These are phyloP conservation scores for Caenorhabditis brenneri DNA, from an alignment of 1,140 invertebrate genomes.

Conservation along the genomic window DNA sequence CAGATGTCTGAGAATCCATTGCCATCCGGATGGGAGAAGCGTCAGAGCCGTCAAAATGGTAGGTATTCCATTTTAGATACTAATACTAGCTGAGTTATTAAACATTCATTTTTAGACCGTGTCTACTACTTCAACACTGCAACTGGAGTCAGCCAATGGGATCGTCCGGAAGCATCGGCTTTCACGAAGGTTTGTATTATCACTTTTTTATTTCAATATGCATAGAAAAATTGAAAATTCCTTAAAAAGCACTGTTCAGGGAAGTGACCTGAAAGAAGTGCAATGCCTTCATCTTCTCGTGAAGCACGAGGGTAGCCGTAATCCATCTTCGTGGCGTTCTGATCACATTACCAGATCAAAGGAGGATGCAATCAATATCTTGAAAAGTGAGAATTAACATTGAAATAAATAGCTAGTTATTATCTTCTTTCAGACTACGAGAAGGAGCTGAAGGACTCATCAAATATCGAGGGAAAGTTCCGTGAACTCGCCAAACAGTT, in stretches of 20 bases:
- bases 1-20: slow-evolving; percentile 72
- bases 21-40: slow-evolving; percentile 88
- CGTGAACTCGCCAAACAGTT: slow-evolving; percentile 85
- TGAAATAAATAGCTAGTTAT: not conserved
- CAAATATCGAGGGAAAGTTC: slow-evolving; percentile 74
- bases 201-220: no score
- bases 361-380: slow-evolving; percentile 87
- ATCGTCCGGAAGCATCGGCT: slow-evolving; percentile 83
- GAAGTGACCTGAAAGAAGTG: slow-evolving; percentile 75
- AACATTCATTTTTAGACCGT: no score
- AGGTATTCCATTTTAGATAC: slow-evolving; percentile 68
- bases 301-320: slow-evolving; percentile 88
- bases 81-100: no score
- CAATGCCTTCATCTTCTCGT: slow-evolving; percentile 92
- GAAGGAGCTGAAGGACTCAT: not conserved
- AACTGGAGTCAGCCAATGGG: slow-evolving; percentile 98
- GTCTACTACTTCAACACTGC: slow-evolving; percentile 92
- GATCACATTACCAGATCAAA: slow-evolving; percentile 89
- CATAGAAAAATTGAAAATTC: no score
- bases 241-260: no score
- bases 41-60: slow-evolving; percentile 85
- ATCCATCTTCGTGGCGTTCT: slow-evolving; percentile 93
- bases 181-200: no score
- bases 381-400: slow-evolving; percentile 77
- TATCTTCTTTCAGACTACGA: not conserved